phyloP scores from a whole-genome alignment of 1,140 invertebrate genomes.

The Drosophila lacteicornis region DNA sequence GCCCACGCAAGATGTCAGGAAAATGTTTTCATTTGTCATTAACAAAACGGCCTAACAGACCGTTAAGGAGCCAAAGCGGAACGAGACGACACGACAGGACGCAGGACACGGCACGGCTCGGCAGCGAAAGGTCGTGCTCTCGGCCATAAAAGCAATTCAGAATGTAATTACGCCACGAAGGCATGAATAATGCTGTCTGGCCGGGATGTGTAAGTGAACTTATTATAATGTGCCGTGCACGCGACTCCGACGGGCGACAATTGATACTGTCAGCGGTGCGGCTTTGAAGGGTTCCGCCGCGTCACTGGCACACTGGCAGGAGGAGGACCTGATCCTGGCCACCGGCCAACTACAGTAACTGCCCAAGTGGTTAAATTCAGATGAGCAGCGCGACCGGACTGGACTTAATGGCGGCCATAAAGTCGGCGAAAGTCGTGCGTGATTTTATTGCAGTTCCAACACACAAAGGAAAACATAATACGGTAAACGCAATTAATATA shows the following conservation, averaged over 20 bases:
- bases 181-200: conserved; percentile 79
- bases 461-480: neutral
- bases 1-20: conserved; percentile 69
- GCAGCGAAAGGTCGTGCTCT: conserved; percentile 43
- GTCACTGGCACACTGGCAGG: conserved; percentile 62
- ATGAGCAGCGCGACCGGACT: conserved; percentile 45
- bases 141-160: conserved; percentile 79
- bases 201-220: conserved; percentile 77
- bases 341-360: conserved; percentile 40
- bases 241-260: conserved; percentile 58
- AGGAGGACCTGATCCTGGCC: conserved; percentile 26
- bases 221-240: conserved; percentile 76
- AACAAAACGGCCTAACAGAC: conserved; percentile 63
- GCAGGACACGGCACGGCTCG: conserved; percentile 2
- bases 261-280: conserved; percentile 54
- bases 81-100: conserved; percentile 19
- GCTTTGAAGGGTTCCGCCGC: conserved; percentile 35
- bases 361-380: conserved; percentile 52
- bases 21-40: conserved; percentile 82
- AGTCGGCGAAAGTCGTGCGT: conserved; percentile 32
- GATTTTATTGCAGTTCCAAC: conserved; percentile 31
- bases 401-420: conserved; percentile 66
- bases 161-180: conserved; percentile 79
- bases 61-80: conserved; percentile 43
- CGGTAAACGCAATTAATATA: too few species aligned